Base-by-base conservation (phyloP, 1,140 invertebrate genomes). In the Chymomyza costata region DNA sequence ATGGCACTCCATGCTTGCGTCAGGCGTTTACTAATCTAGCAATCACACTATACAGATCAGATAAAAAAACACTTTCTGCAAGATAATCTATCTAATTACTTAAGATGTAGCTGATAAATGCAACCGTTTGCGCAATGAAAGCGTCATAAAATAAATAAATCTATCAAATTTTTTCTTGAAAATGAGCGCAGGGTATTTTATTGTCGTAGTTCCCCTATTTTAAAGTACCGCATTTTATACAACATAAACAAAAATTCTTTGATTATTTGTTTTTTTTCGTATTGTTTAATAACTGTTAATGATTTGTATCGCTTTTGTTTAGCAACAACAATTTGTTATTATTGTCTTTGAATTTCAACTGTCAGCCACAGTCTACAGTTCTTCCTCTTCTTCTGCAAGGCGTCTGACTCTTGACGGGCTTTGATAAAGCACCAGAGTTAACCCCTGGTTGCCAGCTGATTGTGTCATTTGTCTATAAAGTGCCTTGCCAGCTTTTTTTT, bases 271-370 rank as follows among this genome's bases (percentile, higher is more conserved):
- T 46, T 19, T 16, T n/a, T 14, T 16, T 46, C 49, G 48, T 66
- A 65, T 70, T 71, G 71, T 78, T 78, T 76, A 78, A 76, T 78
- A 76, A 70, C 61, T 70, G 56, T 63, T 76, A 63, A 71, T 59
- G 58, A 78, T 61, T 61, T 65, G 41, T 65, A 55, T 65, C 31
- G 61, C 50, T 25, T 60, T 64, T 60, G 45, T 64, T 60, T 48
- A 54, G 25, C 18, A 31, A 39, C 34, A 55, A 64, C 21, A 25
- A 25, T 25, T 25, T 25, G 8, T 25, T 25, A 8, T 25, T 45
- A 46, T 63, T 61, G 57, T 54, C 13, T 47, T 37, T 31, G 13
- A 11, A 10, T 30, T 34, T 14, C 46, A 16, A 18, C 31, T 25
- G n/a, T n/a, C n/a, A n/a, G n/a, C n/a, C 21, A 25, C 21, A 3